phyloP scores from a whole-genome alignment of 2,797 vertebrate species.

The Rhinogobio ventralis region DNA sequence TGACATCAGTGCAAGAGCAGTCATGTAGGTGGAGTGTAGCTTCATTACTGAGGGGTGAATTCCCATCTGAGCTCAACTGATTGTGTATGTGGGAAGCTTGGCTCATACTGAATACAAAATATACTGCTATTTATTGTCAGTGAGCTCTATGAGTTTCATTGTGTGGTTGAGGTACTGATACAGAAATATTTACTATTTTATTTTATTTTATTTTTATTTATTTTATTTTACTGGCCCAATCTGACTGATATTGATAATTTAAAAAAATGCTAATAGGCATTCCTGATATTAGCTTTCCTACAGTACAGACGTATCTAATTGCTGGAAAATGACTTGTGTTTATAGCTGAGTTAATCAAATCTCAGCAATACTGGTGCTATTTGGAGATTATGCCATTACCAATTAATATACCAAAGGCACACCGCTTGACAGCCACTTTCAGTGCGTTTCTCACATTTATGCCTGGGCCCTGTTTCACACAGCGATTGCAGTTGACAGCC shows the following conservation, averaged over 20 bases:
- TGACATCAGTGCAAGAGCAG: slow-evolving; percentile 16
- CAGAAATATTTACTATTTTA: background rate
- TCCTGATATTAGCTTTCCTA: background rate
- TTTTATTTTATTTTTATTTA: too few species aligned
- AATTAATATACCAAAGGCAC: background rate
- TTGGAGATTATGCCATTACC: background rate
- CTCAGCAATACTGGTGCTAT: background rate
- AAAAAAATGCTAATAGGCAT: background rate
- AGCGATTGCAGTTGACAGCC: background rate
- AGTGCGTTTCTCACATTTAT: background rate
- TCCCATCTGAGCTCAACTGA: slow-evolving; percentile 44
- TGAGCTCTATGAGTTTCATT: background rate
- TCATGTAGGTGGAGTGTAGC: slow-evolving; percentile 30
- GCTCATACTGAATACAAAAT: slow-evolving; percentile 19
- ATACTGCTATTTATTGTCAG: background rate
- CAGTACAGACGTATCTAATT: background rate
- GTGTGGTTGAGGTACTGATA: background rate
- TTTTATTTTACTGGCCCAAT: background rate
- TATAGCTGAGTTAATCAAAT: background rate
- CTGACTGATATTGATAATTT: background rate
- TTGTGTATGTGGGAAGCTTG: slow-evolving; percentile 37
- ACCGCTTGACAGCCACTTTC: background rate
- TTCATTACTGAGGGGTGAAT: slow-evolving; percentile 47
- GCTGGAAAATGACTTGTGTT: background rate
- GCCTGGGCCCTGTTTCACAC: background rate